Evolutionary conservation across 1,140 invertebrate genomes (phyloP), one percentile per base, ranked within the genome.

Genomic region (Chelonus insularis): DNA sequence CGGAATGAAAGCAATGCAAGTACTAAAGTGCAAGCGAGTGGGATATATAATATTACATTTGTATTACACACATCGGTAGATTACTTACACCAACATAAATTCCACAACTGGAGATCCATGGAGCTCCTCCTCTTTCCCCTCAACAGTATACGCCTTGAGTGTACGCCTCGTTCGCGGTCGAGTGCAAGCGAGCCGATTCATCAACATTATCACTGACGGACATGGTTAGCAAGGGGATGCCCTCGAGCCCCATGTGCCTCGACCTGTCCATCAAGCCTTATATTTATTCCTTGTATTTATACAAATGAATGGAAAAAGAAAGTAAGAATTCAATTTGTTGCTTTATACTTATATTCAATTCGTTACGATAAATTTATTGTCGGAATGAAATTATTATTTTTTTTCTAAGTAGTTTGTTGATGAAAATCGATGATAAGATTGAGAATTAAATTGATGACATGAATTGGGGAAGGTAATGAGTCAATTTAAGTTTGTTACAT

Each of bases 191-290:
- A 72, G 72, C 65, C 73, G 68, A 77, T 77, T 77, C 71, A 76
- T 77, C 75, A 77, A 72, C 74, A 77, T 77, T 77, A 77, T 76
- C 75, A 76, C 72, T 72, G 72, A 73, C 73, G 70, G 70, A 71
- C 60, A 63, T 69, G 69, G 72, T 73, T 77, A 72, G 66, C 64
- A 45, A 64, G 63, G 47, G 68, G 65, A 68, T 72, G 66, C 63
- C 67, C 58, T 41, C 41, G 29, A 57, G 41, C 64, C 62, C 64
- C 54, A 54, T 57, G 16, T 57, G 29, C 65, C 64, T 43, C 36
- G 51, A 20, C 48, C 41, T 36, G 45, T 55, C 43, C 56, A 65
- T 55, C 43, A 45, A 20, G 4, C 9, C 16, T 8, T 29, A 4
- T 23, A 32, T 56, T 41, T 39, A 21, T 41, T 39, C 36, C 54